These are phyloP conservation scores for Tuberolachnus salignus DNA, from an alignment of 2,888 invertebrate genomes.

Conservation along the genomic window DNA sequence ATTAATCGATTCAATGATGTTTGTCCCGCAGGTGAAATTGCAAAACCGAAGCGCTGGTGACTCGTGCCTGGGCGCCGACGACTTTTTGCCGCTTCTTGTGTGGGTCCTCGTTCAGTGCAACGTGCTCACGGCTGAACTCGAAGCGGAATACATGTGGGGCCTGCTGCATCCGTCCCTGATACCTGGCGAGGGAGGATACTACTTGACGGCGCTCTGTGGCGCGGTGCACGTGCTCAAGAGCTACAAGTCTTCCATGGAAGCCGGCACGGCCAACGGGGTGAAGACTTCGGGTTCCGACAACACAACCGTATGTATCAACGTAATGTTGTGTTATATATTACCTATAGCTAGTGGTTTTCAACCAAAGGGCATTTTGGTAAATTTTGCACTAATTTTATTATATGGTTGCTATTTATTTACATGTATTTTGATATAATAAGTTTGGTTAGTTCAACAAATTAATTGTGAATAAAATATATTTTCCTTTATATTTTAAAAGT, in stretches of 20 bases:
- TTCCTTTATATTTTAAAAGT: too few relatives aligned
- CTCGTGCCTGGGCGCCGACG: slow-evolving; percentile 78
- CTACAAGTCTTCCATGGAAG: slow-evolving; percentile 62
- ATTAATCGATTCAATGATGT: not conserved
- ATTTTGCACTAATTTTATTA: too few relatives aligned
- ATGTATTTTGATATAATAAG: too few relatives aligned
- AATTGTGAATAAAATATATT: too few relatives aligned
- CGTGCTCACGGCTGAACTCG: slow-evolving; percentile 89
- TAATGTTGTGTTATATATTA: not conserved
- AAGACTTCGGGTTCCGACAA: slow-evolving; percentile 41
- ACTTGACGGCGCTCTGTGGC: slow-evolving; percentile 89
- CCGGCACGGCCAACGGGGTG: slow-evolving; percentile 13
- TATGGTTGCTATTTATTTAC: too few relatives aligned
- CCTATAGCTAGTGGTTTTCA: not conserved
- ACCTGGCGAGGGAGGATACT: slow-evolving; percentile 93
- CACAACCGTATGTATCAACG: slow-evolving; percentile 16
- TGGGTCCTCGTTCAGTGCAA: slow-evolving; percentile 90
- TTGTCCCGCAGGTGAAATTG: slow-evolving; percentile 69
- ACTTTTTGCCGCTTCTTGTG: slow-evolving; percentile 88
- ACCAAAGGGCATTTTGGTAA: too few relatives aligned
- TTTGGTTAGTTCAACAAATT: too few relatives aligned
- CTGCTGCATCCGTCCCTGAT: slow-evolving; percentile 87
- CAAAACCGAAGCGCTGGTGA: slow-evolving; percentile 65
- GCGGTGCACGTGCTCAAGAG: slow-evolving; percentile 88
- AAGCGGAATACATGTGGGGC: slow-evolving; percentile 94